Percentiles rank a stretch among this genome's conserved stretches.
These are phyloP conservation scores for Anneissia japonica DNA, from an alignment of 35 echinoderm and acorn worm genomes.

Conservation along the genomic window DNA sequence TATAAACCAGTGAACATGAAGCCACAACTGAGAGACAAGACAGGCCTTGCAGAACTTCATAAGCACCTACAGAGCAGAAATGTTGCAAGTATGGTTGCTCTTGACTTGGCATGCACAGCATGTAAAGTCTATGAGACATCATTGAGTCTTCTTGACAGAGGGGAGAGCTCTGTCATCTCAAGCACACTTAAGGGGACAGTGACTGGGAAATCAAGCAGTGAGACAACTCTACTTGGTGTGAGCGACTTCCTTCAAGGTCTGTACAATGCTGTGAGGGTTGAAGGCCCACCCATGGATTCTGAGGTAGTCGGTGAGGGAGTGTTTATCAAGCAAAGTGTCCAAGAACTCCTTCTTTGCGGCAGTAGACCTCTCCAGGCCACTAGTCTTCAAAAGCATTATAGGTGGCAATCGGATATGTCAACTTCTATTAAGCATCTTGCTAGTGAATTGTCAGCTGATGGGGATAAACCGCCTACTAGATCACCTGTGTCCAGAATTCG, in stretches of 20 bases:
- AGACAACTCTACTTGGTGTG: neutral
- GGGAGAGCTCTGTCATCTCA: neutral
- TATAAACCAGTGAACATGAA: neutral
- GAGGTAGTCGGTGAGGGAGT: neutral
- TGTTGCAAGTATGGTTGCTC: conserved; percentile 58
- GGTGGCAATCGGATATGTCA: neutral
- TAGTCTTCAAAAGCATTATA: neutral
- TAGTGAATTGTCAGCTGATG: neutral
- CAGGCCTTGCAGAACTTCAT: neutral
- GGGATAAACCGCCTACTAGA: neutral
- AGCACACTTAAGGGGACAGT: neutral
- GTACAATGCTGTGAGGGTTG: neutral
- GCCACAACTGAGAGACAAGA: neutral
- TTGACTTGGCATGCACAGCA: conserved; percentile 74
- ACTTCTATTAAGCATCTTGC: neutral
- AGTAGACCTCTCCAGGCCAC: neutral
- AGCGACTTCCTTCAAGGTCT: neutral
- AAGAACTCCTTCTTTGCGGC: neutral
- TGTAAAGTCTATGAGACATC: conserved; percentile 48
- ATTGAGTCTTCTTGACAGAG: neutral
- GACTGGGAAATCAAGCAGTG: neutral
- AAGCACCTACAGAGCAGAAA: conserved; percentile 35
- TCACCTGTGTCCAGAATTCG: neutral
- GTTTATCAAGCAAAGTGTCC: neutral
- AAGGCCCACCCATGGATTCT: neutral